These are phyloP conservation scores for Serripes groenlandicus DNA, from an alignment of 2,888 invertebrate genomes.

Conservation along the genomic window DNA sequence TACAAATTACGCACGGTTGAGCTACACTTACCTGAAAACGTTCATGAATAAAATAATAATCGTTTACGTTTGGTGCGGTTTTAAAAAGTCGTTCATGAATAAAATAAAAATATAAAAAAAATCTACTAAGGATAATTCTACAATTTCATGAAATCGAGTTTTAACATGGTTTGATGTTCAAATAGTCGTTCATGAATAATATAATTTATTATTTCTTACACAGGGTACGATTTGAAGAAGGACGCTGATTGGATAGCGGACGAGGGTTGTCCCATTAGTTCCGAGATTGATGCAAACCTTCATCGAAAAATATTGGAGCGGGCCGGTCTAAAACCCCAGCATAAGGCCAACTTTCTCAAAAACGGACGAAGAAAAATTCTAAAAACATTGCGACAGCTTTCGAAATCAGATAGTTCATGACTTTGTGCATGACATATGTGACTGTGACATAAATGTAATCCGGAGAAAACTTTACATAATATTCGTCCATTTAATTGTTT, in stretches of 20 bases:
- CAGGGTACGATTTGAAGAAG: conserved; percentile 64
- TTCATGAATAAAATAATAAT: too few species aligned
- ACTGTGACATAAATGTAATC: too few species aligned
- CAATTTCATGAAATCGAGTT: not conserved
- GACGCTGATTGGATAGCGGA: conserved; percentile 63
- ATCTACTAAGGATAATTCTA: not conserved
- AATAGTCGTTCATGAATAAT: not conserved
- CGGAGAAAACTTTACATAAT: too few species aligned
- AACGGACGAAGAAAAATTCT: conserved; percentile 44
- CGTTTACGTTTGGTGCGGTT: too few species aligned
- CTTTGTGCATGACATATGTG: too few species aligned
- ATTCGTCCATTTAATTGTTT: too few species aligned
- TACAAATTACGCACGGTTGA: too few species aligned
- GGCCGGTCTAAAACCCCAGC: conserved; percentile 43
- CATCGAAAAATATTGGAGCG: conserved; percentile 49
- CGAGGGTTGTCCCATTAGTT: conserved; percentile 49
- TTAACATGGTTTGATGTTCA: not conserved
- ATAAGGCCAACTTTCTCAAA: conserved; percentile 26
- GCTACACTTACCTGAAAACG: too few species aligned
- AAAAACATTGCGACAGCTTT: conserved; percentile 41
- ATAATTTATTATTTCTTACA: conserved; percentile 8
- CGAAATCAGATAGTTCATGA: not conserved
- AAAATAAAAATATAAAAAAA: too few species aligned
- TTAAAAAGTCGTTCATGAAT: too few species aligned
- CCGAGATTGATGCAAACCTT: conserved; percentile 30